phyloP scores from a whole-genome alignment of 2,113 vertebrate species.

The Propithecus coquereli region DNA sequence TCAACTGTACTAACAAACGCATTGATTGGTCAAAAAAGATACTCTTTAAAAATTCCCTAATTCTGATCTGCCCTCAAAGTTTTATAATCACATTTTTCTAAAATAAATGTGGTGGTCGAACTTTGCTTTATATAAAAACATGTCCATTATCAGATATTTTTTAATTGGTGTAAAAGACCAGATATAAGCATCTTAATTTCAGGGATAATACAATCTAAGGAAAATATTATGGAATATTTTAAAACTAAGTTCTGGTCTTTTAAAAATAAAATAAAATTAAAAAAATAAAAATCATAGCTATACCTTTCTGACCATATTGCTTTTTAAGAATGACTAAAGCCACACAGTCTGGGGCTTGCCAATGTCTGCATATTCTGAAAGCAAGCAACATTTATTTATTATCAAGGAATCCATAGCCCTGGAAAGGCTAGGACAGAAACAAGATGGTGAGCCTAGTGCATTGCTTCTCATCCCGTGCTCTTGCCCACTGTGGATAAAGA shows the following conservation, averaged over 20 bases:
- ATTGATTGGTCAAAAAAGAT: not conserved
- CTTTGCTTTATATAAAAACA: conserved; percentile 12
- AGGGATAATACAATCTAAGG: not conserved
- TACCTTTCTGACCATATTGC: not conserved
- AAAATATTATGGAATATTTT: not conserved
- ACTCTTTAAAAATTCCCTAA: not conserved
- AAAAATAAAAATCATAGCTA: not conserved
- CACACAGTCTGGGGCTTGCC: not conserved
- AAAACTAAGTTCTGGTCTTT: not conserved
- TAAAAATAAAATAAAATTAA: conserved; percentile 14
- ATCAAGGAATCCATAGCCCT: not conserved
- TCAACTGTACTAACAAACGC: not conserved
- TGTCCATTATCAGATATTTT: not conserved
- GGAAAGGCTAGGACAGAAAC: not conserved
- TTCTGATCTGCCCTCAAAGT: not conserved
- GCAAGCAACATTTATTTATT: not conserved
- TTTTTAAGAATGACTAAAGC: not conserved
- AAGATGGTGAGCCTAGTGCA: not conserved
- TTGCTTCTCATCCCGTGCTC: not conserved
- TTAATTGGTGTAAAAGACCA: not conserved
- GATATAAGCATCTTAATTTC: conserved; percentile 14
- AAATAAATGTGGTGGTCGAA: conserved; percentile 5
- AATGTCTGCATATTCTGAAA: not conserved
- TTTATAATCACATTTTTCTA: not conserved
- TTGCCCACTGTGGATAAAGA: not conserved